Evolutionary conservation across 2,888 invertebrate genomes (phyloP), one percentile per base, ranked within the genome.

Genomic region (Dinocampus coccinellae): DNA sequence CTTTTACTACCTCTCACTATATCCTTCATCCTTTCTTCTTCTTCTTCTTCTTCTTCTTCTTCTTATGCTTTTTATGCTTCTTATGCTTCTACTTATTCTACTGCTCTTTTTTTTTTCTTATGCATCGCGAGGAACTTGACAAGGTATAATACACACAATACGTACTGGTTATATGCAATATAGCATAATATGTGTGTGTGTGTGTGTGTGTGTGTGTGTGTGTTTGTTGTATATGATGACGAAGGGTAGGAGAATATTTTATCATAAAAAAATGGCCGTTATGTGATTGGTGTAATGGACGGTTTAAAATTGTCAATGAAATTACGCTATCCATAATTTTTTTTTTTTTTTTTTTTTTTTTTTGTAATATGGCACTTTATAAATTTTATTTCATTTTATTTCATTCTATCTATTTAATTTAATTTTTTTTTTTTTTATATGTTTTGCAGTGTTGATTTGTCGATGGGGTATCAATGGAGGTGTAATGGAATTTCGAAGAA

Each of bases 41-140:
- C 73, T 67, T 36, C 11, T 16, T 55, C 60, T 36, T 47, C 24
- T 67, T 68, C 69, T 68, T 60, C 68, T 22, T 69, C 71, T 57
- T 69, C 33, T 53, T 69, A 68, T 52, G 66, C 67, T 47, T 69
- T 61, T 57, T 55, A 61, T 61, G 52, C 68, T 58, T 63, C 57
- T 52, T 66, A n/a, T n/a, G n/a, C n/a, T n/a, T n/a, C n/a, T n/a
- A n/a, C n/a, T n/a, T n/a, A n/a, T n/a, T n/a, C n/a, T n/a, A n/a
- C n/a, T 34, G 24, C 60, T 60, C 66, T 61, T 65, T 65, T 71
- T 53, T 69, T 76, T 70, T 67, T 69, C 73, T 72, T 70, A 69
- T 77, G 68, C 73, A 53, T 75, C 66, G 67, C 73, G 62, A 73
- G 75, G 75, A 62, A 74, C 75, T 74, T 63, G 76, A 75, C 16